Percentiles rank a stretch among this genome's conserved stretches.
Conservation (phyloP, 2,888 invertebrate genomes). For the Coremacera marginata region DNA sequence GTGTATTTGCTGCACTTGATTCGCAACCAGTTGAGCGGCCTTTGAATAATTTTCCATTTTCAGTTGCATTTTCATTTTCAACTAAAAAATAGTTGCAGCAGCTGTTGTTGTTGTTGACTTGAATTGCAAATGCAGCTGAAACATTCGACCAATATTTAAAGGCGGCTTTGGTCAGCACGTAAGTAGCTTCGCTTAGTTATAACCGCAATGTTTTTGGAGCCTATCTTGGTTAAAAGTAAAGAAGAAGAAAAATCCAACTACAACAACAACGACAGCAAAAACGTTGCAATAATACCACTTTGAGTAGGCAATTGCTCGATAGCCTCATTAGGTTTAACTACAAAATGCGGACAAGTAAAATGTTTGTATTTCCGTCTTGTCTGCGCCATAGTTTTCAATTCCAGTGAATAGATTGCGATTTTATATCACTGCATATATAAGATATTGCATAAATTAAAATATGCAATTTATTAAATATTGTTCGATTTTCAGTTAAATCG, state of each 20-base stretch:
- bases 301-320: too few species aligned
- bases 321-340: too few species aligned
- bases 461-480: too few species aligned
- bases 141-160: conserved; percentile 25
- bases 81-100: background rate
- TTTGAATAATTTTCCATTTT: conserved; percentile 19
- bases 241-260: conserved; percentile 48
- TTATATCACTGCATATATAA: too few species aligned
- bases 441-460: too few species aligned
- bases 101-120: background rate
- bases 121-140: background rate
- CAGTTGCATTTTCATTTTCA: conserved; percentile 17
- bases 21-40: conserved; percentile 31
- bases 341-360: too few species aligned
- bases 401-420: too few species aligned
- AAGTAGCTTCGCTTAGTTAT: background rate
- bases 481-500: too few species aligned
- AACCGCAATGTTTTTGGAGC: background rate
- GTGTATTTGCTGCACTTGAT: background rate
- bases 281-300: background rate
- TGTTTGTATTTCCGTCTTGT: too few species aligned
- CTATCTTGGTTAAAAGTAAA: conserved; percentile 24
- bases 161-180: background rate
- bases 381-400: too few species aligned
- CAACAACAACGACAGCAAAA: conserved; percentile 14